phyloP scores from a whole-genome alignment of 1,140 invertebrate species.

The Drosophila mauritiana region DNA sequence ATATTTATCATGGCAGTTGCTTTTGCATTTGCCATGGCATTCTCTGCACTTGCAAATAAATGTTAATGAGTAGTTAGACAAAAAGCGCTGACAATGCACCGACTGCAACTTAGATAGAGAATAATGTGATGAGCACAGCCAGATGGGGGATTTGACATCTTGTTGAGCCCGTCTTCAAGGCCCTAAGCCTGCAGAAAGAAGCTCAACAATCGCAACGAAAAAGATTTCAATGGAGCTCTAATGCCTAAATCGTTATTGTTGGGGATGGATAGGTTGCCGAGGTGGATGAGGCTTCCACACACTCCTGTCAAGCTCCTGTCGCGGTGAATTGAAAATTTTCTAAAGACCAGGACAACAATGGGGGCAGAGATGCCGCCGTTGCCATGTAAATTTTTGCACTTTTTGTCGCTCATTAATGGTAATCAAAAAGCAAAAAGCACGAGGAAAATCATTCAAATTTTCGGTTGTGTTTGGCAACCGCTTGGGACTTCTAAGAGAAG shows the following conservation, averaged over 20 bases:
- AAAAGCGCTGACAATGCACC: conserved; percentile 73
- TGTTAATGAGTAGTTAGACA: conserved; percentile 82
- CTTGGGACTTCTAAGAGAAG: conserved; percentile 40
- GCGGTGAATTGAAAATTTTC: conserved; percentile 63
- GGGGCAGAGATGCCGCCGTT: conserved; percentile 39
- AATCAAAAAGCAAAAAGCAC: conserved; percentile 60
- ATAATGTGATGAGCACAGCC: conserved; percentile 52
- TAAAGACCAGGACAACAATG: conserved; percentile 62
- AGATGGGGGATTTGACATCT: conserved; percentile 46
- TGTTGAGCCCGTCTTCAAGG: conserved; percentile 22
- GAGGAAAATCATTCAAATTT: conserved; percentile 51
- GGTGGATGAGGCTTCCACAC: conserved; percentile 33
- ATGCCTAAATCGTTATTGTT: conserved; percentile 78
- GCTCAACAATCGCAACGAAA: conserved; percentile 67
- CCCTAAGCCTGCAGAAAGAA: conserved; percentile 45
- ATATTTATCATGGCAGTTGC: conserved; percentile 82
- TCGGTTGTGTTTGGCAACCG: conserved; percentile 40
- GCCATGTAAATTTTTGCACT: conserved; percentile 79
- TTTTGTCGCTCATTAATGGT: conserved; percentile 81
- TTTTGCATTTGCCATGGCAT: conserved; percentile 61
- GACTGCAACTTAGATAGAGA: conserved; percentile 54
- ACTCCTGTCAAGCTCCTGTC: conserved; percentile 56
- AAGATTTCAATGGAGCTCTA: conserved; percentile 69
- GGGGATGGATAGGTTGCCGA: conserved; percentile 28
- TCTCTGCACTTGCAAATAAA: conserved; percentile 79